Conservation (phyloP, 2,797 vertebrate species). For the Phoebastria nigripes region DNA sequence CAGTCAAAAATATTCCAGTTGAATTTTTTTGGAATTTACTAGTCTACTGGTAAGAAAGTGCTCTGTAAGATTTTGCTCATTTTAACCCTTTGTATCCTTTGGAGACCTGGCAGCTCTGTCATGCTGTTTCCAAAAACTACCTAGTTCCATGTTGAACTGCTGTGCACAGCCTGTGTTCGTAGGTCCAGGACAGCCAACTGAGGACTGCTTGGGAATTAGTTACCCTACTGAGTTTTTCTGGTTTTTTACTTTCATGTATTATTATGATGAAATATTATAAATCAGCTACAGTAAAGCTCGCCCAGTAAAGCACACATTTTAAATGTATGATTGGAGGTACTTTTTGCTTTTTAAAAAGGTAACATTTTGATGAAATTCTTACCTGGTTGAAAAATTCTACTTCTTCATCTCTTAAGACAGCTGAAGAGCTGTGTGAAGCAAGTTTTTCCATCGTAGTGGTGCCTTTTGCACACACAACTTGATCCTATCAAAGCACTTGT, state of each 20-base stretch:
- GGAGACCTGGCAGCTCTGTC: background rate
- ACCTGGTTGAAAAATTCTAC: background rate
- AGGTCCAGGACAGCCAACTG: background rate
- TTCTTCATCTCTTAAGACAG: background rate
- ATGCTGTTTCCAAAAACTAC: background rate
- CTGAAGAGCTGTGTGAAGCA: background rate
- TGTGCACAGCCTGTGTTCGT: background rate
- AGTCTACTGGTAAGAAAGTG: background rate
- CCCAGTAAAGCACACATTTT: background rate
- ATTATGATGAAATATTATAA: background rate
- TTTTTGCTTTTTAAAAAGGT: background rate
- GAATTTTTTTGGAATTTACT: background rate
- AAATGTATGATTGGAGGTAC: background rate
- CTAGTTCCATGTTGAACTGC: fast-evolving
- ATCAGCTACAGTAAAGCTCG: background rate
- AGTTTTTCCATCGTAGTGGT: background rate
- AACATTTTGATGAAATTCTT: background rate
- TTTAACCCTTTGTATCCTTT: background rate
- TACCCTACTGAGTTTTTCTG: background rate
- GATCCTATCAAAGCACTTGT: background rate
- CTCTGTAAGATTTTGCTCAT: background rate
- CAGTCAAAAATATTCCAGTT: background rate
- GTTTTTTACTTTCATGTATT: background rate
- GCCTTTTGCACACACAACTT: background rate
- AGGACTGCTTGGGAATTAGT: background rate